Conservation (phyloP, 2,797 vertebrate genomes). For the Harpagifer antarcticus region DNA sequence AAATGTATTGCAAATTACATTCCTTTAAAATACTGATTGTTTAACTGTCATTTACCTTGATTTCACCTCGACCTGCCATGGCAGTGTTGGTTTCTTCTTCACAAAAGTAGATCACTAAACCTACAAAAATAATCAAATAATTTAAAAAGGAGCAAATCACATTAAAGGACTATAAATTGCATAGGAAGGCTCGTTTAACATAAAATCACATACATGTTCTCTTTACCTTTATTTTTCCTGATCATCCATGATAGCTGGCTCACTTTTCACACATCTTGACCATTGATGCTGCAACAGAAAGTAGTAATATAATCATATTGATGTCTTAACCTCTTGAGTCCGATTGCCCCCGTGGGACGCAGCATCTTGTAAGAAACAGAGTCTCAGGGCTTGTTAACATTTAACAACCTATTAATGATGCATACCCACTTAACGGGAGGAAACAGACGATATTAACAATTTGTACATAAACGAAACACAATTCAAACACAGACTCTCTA, state of each 20-base stretch:
- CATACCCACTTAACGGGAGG: too few relatives aligned
- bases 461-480: too few relatives aligned
- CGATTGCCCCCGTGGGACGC: too few relatives aligned
- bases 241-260: not conserved
- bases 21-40: not conserved
- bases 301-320: not conserved
- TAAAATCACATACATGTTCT: not conserved
- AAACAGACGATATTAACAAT: too few relatives aligned
- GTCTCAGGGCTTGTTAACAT: too few relatives aligned
- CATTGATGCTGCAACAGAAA: slow-evolving; percentile 14
- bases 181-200: not conserved
- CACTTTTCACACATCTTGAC: not conserved
- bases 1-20: too few relatives aligned
- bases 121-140: slow-evolving; percentile 9
- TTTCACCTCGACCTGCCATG: slow-evolving; percentile 37
- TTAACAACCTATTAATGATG: too few relatives aligned
- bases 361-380: too few relatives aligned
- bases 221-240: slow-evolving; percentile 19
- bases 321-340: not conserved
- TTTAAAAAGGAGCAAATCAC: not conserved
- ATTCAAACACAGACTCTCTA: too few relatives aligned
- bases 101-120: not conserved
- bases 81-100: not conserved
- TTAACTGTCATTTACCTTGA: slow-evolving; percentile 35
- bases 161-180: not conserved